Evolutionary conservation across 2,888 invertebrate genomes (phyloP), one percentile per base, ranked within the genome.

Genomic region (Cantharis rufa): DNA sequence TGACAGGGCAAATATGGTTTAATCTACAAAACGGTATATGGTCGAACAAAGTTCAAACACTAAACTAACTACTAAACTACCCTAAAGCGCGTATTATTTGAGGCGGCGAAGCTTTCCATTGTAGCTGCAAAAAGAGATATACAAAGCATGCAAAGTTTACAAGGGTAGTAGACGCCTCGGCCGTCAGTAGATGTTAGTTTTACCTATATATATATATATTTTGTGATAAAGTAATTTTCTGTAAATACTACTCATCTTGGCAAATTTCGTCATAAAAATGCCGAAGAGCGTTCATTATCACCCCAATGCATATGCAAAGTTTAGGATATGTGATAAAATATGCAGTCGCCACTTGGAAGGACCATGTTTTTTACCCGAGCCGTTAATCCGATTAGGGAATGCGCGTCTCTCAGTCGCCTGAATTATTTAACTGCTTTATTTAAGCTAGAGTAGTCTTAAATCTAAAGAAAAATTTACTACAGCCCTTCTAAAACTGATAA

Each of bases 331-430:
- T 74, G 73, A 78, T 78, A 70, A 78, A 78, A 78, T 78, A 78
- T 78, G 76, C 74, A 78, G 72, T 76, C 73, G 73, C 78, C 78
- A 78, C 78, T 63, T 27, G 75, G 70, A 27, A 70, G 75, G 74
- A 70, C 72, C 72, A 78, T 78, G 78, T 78, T 78, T 78, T 78
- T 78, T 78, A 73, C 70, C 70, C 75, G 72, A 75, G 72, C 63
- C 72, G 78, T 75, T 78, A 78, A 78, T 78, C 78, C 78, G 78
- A 78, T 78, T 78, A 78, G 78, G 75, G 75, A 75, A 27, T 74
- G 66, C 63, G 78, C 78, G 78, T 24, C 75, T 62, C 72, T 75
- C 74, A 70, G 75, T 72, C 78, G 78, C 70, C 72, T 78, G 72
- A 72, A 78, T 78, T 75, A 78, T 78, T 75, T 78, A 78, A 72